Percentiles rank a stretch among this genome's conserved stretches.
These are phyloP conservation scores for Tetragonula carbonaria DNA, from an alignment of 2,888 invertebrate genomes.

Conservation along the genomic window DNA sequence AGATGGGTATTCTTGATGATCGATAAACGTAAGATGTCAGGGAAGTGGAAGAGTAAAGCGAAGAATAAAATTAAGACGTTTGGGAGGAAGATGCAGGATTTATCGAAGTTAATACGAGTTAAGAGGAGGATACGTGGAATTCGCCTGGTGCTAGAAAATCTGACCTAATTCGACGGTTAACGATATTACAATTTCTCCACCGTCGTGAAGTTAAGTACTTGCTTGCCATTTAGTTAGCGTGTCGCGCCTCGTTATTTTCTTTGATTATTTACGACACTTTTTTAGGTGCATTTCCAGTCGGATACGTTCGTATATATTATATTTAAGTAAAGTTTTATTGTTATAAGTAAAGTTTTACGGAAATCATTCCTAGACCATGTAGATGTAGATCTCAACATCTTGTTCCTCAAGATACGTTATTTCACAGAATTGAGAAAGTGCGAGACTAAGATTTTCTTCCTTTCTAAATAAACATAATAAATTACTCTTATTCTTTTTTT, in stretches of 20 bases:
- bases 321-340: too few relatives aligned
- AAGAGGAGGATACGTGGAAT: background rate
- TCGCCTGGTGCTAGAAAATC: background rate
- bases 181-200: slow-evolving; percentile 14
- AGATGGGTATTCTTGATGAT: background rate
- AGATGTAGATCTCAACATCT: background rate
- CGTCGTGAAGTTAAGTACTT: slow-evolving; percentile 4
- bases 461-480: background rate
- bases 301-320: background rate
- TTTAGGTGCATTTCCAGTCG: background rate
- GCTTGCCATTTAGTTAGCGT: background rate
- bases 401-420: background rate
- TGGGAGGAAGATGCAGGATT: background rate
- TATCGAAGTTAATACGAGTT: background rate
- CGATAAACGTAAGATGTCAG: background rate
- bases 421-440: background rate
- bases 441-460: too few relatives aligned
- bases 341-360: background rate
- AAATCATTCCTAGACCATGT: background rate
- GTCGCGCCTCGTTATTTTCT: background rate
- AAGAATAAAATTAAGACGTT: background rate
- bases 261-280: background rate
- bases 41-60: background rate
- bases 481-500: background rate
- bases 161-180: slow-evolving; percentile 20